Conservation (phyloP, 2,888 invertebrate genomes). For the Operophtera brumata region DNA sequence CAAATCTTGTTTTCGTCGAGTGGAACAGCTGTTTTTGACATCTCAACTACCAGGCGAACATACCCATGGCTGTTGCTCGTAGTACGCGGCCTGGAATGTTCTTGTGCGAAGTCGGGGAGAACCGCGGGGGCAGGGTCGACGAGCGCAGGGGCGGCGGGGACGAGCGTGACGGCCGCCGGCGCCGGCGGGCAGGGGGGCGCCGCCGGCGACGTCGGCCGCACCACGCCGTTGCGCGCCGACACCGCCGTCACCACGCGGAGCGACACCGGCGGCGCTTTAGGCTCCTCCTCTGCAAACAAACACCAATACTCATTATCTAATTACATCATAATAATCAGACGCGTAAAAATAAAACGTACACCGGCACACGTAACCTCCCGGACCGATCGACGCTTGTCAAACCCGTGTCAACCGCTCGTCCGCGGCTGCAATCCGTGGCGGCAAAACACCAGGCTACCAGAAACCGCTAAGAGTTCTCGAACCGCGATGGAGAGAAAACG, state of each 20-base stretch:
- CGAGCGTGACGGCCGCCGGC: conserved; percentile 19
- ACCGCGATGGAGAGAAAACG: conserved; percentile 44
- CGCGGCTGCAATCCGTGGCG: conserved; percentile 78
- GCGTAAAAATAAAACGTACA: conserved; percentile 23
- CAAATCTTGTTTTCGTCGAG: conserved; percentile 27
- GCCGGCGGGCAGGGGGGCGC: conserved; percentile 39
- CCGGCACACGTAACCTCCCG: conserved; percentile 29
- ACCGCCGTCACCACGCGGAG: conserved; percentile 65
- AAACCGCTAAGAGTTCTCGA: conserved; percentile 46
- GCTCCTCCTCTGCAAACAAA: conserved; percentile 76
- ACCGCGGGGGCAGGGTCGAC: conserved; percentile 50
- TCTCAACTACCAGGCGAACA: conserved; percentile 63
- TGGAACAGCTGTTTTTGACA: conserved; percentile 66
- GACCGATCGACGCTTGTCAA: conserved; percentile 69
- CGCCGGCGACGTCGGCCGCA: conserved; percentile 40
- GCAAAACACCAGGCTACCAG: conserved; percentile 77
- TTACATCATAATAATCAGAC: conserved; percentile 18
- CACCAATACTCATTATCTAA: conserved; percentile 32
- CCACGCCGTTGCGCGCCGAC: conserved; percentile 64
- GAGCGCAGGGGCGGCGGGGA: conserved; percentile 37
- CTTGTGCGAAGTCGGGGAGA: conserved; percentile 73
- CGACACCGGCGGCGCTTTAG: conserved; percentile 62
- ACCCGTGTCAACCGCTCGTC: conserved; percentile 73
- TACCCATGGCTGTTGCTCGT: conserved; percentile 75
- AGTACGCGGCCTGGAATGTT: conserved; percentile 78